Conservation (phyloP, 2,888 invertebrate genomes). For the Druceiella hillmani region DNA sequence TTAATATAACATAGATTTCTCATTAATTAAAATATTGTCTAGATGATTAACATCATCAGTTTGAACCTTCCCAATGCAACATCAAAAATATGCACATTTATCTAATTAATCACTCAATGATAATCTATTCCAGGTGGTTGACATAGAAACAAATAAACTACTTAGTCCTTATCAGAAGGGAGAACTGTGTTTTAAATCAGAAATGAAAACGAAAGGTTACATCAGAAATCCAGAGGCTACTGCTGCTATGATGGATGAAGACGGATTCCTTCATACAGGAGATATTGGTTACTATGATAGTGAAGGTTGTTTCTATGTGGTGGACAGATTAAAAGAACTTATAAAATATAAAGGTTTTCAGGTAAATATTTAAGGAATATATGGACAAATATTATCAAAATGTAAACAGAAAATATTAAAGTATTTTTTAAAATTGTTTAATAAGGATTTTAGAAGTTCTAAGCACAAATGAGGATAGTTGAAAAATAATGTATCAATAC, state of each 20-base stretch:
- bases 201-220: conserved; percentile 80
- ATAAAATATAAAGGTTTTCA: conserved; percentile 87
- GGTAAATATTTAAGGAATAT: no score
- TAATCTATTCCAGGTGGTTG: conserved; percentile 37
- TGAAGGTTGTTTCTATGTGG: conserved; percentile 72
- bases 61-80: no score
- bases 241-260: conserved; percentile 52
- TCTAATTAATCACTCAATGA: background rate
- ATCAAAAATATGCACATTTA: no score
- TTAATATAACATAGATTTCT: no score
- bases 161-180: conserved; percentile 66
- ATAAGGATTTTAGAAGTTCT: no score
- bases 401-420: no score
- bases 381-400: no score
- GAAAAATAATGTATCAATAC: no score
- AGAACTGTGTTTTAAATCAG: conserved; percentile 80
- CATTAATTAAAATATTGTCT: no score
- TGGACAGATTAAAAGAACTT: conserved; percentile 82
- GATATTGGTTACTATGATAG: conserved; percentile 80
- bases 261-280: conserved; percentile 75
- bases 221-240: conserved; percentile 67
- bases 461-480: no score
- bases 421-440: no score
- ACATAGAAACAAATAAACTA: conserved; percentile 56
- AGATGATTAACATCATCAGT: no score